phyloP scores from a whole-genome alignment of 2,888 invertebrate genomes.

The Chrysolina americana region DNA sequence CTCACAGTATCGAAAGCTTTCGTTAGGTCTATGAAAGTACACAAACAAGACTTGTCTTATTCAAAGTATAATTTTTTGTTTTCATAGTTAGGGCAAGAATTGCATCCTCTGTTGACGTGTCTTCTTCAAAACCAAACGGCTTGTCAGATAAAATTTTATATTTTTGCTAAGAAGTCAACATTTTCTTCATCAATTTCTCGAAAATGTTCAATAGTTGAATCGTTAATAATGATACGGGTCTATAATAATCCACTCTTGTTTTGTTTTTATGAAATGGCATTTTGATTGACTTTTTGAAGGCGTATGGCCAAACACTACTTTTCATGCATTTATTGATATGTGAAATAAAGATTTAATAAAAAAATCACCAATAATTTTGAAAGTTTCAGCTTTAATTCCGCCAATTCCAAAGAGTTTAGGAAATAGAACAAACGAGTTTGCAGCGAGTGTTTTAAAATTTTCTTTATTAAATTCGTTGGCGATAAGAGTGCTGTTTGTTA shows the following conservation, averaged over 20 bases:
- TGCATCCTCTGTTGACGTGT: no score
- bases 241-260: slow-evolving; percentile 15
- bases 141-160: slow-evolving; percentile 4
- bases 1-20: no score
- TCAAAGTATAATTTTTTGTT: no score
- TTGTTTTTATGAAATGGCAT: slow-evolving; percentile 18
- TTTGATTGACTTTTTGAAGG: slow-evolving; percentile 10
- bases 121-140: no score
- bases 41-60: no score
- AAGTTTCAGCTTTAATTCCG: slow-evolving; percentile 8
- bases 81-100: no score
- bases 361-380: slow-evolving; percentile 7
- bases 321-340: slow-evolving; percentile 21
- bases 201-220: slow-evolving; percentile 1
- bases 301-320: slow-evolving; percentile 8
- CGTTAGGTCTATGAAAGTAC: no score
- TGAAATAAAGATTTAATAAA: slow-evolving; percentile 1
- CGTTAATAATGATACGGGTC: not conserved
- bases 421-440: slow-evolving; percentile 25
- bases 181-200: not conserved
- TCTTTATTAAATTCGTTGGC: slow-evolving; percentile 19
- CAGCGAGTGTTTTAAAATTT: slow-evolving; percentile 14
- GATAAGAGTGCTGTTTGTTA: not conserved
- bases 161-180: not conserved
- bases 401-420: slow-evolving; percentile 6